A percentile compares a stretch with the other conserved stretches of the same genome.
These are phyloP conservation scores for Tiaroga cobitis DNA, from an alignment of 2,797 vertebrate genomes.

Conservation along the genomic window DNA sequence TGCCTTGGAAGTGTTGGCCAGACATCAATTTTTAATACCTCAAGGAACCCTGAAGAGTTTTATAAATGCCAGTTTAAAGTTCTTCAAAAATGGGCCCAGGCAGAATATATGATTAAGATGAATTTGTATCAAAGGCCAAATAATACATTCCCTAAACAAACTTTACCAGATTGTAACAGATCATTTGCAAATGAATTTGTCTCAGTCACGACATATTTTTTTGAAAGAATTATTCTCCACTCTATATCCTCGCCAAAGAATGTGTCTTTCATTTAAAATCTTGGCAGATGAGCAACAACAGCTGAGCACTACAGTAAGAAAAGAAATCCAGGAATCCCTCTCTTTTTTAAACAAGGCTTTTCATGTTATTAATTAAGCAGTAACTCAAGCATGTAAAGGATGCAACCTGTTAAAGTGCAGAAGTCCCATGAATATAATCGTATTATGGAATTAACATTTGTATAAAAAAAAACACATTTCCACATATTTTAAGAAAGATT, in stretches of 20 bases:
- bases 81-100: not conserved
- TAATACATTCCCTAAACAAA: slow-evolving; percentile 12
- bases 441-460: not conserved
- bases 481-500: not conserved
- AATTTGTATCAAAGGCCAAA: not conserved
- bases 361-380: no score
- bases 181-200: not conserved
- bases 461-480: not conserved
- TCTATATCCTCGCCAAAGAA: slow-evolving; percentile 1
- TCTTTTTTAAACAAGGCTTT: no score
- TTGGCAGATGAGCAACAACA: slow-evolving; percentile 6
- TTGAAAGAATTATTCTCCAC: slow-evolving; percentile 15
- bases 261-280: slow-evolving; percentile 19
- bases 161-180: not conserved
- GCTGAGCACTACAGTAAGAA: not conserved
- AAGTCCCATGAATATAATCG: not conserved
- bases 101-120: not conserved
- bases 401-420: not conserved
- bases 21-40: slow-evolving; percentile 24
- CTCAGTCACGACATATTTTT: not conserved
- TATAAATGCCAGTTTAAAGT: slow-evolving; percentile 8
- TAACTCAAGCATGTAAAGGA: not conserved
- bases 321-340: not conserved
- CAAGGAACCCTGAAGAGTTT: not conserved
- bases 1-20: not conserved